Base-by-base conservation (phyloP, 35 echinoderm and acorn worm species). In the Diadema setosum region DNA sequence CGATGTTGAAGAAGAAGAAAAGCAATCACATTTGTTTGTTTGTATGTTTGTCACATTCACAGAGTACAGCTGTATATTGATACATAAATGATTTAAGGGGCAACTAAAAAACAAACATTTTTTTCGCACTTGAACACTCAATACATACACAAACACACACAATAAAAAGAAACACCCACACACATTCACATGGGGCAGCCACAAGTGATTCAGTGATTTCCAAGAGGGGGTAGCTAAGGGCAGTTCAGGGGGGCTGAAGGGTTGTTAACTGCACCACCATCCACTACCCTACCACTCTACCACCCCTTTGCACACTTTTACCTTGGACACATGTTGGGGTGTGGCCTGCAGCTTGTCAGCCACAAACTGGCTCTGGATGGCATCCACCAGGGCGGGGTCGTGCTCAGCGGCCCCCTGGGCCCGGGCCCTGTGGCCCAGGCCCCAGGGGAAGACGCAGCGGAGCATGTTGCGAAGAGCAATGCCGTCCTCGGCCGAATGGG, bases 331-430 rank as follows among this genome's bases (percentile, higher is more conserved):
- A 87, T 99, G 96, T 37, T 90, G 89, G 17, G 96, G 96, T 5
- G 92, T 98, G 12, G 96, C 96, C 46, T 99, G 96, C 9, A 98
- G 80, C 35, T 89, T 92, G 67, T 99, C 96, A 32, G 89, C 82
- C 46, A 94, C 90, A 91, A 99, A 94, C 86, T 99, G 96, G 27
- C 63, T 91, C 90, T 99, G 96, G 32, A 95, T 89, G 15, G 96
- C 89, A 70, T 99, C 92, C 30, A 95, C 69, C 60, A 99, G 67
- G 18, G 92, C 92, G 0, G 96, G 96, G 21, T 99, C 96, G 81
- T 99, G 93, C 30, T 99, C 89, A 5, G 89, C 82, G n/a, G n/a
- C n/a, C 39, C 85, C 86, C 4, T 80, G 81, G 0, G 84, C 86
- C 1, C 84, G 50, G 24, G 88, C 90, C 21, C 64, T 25, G 39